phyloP scores from a whole-genome alignment of 2,888 invertebrate genomes.

The Drosophila greeni region DNA sequence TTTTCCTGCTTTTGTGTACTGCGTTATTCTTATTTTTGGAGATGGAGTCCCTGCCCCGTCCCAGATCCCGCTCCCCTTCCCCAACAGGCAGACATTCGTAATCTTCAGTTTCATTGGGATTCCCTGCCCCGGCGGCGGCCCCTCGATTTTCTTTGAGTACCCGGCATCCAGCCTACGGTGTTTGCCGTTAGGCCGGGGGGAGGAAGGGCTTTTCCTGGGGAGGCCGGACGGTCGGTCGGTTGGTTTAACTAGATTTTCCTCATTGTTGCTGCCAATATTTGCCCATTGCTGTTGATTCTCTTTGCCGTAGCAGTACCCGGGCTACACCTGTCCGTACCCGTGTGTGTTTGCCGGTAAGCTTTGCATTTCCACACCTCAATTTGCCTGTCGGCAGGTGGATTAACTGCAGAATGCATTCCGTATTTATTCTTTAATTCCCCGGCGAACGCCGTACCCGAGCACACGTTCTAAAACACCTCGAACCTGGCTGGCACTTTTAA shows the following conservation, averaged over 20 bases:
- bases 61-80: neutral
- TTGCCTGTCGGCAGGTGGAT: conserved; percentile 43
- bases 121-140: neutral
- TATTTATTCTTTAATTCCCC: conserved; percentile 32
- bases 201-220: conserved; percentile 1
- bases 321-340: conserved; percentile 2
- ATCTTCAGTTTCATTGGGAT: conserved; percentile 51
- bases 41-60: neutral
- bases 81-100: conserved; percentile 49
- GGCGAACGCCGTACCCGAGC: neutral
- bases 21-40: conserved; percentile 43
- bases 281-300: conserved; percentile 64
- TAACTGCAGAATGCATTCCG: conserved; percentile 32
- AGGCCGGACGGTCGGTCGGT: conserved; percentile 17
- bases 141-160: conserved; percentile 22
- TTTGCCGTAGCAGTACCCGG: conserved; percentile 8
- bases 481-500: conserved; percentile 40
- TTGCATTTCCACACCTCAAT: conserved; percentile 30
- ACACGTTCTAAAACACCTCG: conserved; percentile 1
- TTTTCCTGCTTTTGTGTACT: conserved; percentile 30
- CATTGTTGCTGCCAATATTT: conserved; percentile 60
- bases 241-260: conserved; percentile 51
- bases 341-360: conserved; percentile 10
- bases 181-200: conserved; percentile 10
- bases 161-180: conserved; percentile 19